Conservation (phyloP, 2,113 vertebrate species). For the Osmerus eperlanus region DNA sequence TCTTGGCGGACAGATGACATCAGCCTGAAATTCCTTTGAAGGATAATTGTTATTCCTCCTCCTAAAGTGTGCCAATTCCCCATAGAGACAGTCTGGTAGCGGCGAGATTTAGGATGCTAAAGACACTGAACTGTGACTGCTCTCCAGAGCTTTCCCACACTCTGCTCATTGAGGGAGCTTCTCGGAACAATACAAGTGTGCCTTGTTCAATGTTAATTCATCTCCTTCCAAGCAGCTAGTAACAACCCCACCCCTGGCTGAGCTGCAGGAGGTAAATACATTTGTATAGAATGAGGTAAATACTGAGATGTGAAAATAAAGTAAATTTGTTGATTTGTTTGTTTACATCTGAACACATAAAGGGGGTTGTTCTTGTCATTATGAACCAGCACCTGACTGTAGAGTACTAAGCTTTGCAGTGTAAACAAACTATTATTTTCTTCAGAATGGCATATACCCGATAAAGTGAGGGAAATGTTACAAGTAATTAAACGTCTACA, state of each 20-base stretch:
- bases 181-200: slow-evolving; percentile 67
- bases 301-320: not conserved
- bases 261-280: not conserved
- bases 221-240: slow-evolving; percentile 43
- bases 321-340: no score
- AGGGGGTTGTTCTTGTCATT: no score
- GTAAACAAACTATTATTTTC: no score
- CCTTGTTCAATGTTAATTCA: slow-evolving; percentile 72
- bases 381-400: no score
- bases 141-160: slow-evolving; percentile 72
- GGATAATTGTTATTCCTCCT: slow-evolving; percentile 8
- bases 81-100: slow-evolving; percentile 43
- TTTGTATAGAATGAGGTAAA: not conserved
- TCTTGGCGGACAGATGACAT: not conserved
- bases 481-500: not conserved
- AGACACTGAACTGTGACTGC: slow-evolving; percentile 63
- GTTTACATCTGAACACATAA: no score
- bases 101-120: slow-evolving; percentile 54
- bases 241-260: slow-evolving; percentile 31
- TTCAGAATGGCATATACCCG: no score
- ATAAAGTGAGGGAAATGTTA: not conserved
- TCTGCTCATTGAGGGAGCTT: slow-evolving; percentile 48
- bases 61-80: slow-evolving; percentile 63
- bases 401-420: no score
- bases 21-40: not conserved